phyloP scores from a whole-genome alignment of 2,797 vertebrate species.

The Sebastes goodei region DNA sequence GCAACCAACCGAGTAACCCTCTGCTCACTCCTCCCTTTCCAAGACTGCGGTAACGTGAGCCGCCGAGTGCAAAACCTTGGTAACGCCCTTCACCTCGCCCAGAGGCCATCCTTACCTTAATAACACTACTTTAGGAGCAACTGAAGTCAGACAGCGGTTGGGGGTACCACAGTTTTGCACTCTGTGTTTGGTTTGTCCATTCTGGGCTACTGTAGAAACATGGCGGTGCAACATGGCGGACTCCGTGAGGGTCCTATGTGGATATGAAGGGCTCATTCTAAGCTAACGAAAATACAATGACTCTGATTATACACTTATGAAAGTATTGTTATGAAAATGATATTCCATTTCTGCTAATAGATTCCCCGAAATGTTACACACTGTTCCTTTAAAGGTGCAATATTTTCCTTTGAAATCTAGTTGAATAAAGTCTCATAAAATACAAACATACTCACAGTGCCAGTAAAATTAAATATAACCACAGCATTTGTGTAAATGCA shows the following conservation, averaged over 20 bases:
- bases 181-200: background rate
- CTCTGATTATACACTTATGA: background rate
- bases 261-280: background rate
- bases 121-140: background rate
- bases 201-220: background rate
- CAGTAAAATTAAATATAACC: background rate
- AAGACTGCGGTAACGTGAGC: background rate
- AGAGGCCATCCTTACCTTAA: background rate
- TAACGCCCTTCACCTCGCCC: rapidly evolving
- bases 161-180: background rate
- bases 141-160: background rate
- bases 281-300: background rate
- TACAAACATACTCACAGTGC: background rate
- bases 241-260: no score
- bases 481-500: background rate
- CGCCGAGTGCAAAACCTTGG: rapidly evolving
- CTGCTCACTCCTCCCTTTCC: background rate
- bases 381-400: background rate
- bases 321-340: background rate
- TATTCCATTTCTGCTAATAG: background rate
- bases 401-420: background rate
- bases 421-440: background rate
- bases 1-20: background rate
- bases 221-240: background rate
- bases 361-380: background rate